Conservation (phyloP, 2,113 vertebrate genomes). For the Rhizomys pruinosus region DNA sequence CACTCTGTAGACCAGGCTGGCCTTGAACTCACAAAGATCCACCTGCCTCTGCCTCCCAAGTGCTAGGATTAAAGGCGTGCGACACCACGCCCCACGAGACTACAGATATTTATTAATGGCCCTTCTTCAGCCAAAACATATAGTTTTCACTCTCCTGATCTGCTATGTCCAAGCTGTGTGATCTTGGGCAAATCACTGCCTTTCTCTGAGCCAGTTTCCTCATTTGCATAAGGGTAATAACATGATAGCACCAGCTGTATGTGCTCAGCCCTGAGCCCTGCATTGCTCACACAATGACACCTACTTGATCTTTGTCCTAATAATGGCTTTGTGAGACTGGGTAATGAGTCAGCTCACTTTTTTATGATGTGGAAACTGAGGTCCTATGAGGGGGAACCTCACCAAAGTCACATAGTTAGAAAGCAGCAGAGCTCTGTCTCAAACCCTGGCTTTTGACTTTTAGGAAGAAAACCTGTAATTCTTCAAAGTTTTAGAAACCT, state of each 20-base stretch:
- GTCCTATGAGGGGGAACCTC: not conserved
- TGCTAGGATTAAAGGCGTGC: too few relatives aligned
- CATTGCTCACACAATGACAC: not conserved
- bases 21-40: too few relatives aligned
- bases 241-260: not conserved
- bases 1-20: too few relatives aligned
- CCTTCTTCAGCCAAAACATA: not conserved
- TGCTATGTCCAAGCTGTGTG: not conserved
- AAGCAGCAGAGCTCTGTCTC: not conserved
- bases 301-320: not conserved
- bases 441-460: not conserved
- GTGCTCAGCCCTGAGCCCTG: not conserved
- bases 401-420: not conserved
- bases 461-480: not conserved
- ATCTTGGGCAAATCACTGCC: not conserved
- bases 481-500: not conserved
- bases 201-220: constrained; percentile 21
- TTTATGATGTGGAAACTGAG: not conserved
- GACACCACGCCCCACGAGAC: not conserved
- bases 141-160: not conserved
- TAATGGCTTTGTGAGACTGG: not conserved
- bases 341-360: not conserved
- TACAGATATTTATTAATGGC: not conserved
- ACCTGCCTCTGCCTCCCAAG: too few relatives aligned
- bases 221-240: not conserved